Evolutionary conservation across 2,113 vertebrate species (phyloP).

Genomic region (Campylorhamphus procurvoides): DNA sequence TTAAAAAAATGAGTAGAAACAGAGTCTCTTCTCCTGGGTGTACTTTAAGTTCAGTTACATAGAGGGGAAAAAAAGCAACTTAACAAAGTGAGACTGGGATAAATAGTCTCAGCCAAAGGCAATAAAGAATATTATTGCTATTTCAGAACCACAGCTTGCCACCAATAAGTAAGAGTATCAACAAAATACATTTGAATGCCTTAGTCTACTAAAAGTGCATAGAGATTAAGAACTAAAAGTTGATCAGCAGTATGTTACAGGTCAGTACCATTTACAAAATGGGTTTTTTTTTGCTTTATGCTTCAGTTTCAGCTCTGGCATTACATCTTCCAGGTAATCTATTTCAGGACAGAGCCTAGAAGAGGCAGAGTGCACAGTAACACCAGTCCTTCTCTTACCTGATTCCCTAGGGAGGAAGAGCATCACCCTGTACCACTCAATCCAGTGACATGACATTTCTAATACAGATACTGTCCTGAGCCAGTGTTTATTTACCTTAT

Average conservation of each 20-base stretch:
- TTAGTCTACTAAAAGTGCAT: background rate
- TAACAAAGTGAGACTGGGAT: background rate
- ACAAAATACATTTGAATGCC: background rate
- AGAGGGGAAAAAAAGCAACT: background rate
- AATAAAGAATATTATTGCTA: background rate
- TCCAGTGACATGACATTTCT: background rate
- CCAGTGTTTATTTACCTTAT: slow-evolving; percentile 81
- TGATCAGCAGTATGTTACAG: background rate
- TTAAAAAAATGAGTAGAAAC: background rate
- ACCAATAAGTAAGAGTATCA: background rate
- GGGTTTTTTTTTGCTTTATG: background rate
- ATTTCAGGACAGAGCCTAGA: background rate
- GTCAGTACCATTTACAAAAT: background rate
- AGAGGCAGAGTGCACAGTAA: fast-evolving
- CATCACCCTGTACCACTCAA: background rate
- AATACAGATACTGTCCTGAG: background rate
- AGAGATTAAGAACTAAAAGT: background rate
- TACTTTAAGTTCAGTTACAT: background rate
- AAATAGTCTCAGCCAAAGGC: background rate
- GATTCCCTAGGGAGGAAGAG: background rate
- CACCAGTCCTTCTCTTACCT: background rate
- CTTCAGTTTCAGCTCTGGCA: background rate
- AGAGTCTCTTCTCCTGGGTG: background rate
- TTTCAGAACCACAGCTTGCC: background rate
- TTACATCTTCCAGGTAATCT: background rate